Evolutionary conservation across 2,888 invertebrate genomes (phyloP), one percentile per base, ranked within the genome.

Genomic region (Gasteruption jaculator): DNA sequence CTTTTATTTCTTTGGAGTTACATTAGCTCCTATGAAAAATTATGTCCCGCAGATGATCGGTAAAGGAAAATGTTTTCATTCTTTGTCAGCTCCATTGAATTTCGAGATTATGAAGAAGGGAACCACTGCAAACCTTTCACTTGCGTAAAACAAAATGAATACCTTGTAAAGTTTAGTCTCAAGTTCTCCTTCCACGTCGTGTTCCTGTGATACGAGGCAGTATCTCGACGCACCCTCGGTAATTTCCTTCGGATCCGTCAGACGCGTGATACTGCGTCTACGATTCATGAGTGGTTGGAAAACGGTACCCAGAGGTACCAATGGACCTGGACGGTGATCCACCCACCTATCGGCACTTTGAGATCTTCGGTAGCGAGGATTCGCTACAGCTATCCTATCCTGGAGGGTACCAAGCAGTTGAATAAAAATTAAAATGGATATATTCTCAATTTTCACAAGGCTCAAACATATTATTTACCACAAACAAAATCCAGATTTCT

Each of bases 161-260:
- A 83, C 84, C 77, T 94, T 97, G 65, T 89, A 91, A 11, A 95
- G 66, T 58, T 89, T 89, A 0, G 96, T 97, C 70, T 93, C 92
- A 3, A 97, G 73, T 61, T 93, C 93, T 0, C 97, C 97, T 55
- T 88, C 89, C 0, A 86, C 84, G 65, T 94, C 94, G 14, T 89
- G 85, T 57, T 91, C 90, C 71, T 97, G 96, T 0, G 93, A 86
- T 12, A 93, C 85, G 1, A 99, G 76, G 51, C 94, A 89, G 68
- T 99, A 99, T 61, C 93, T 93, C 0, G 85, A 84, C 14, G 76
- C 70, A 3, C 70, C 70, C 8, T 69, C 70, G 5, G 60, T 66
- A 14, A 71, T 68, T 30, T 69, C 82, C 48, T 86, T 88, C 0
- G 86, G 82, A 49, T 83, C 85, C 0, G 85, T 86, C 10, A 95